These are phyloP conservation scores for Suricata suricatta DNA, from an alignment of 2,113 vertebrate genomes.

Conservation along the genomic window DNA sequence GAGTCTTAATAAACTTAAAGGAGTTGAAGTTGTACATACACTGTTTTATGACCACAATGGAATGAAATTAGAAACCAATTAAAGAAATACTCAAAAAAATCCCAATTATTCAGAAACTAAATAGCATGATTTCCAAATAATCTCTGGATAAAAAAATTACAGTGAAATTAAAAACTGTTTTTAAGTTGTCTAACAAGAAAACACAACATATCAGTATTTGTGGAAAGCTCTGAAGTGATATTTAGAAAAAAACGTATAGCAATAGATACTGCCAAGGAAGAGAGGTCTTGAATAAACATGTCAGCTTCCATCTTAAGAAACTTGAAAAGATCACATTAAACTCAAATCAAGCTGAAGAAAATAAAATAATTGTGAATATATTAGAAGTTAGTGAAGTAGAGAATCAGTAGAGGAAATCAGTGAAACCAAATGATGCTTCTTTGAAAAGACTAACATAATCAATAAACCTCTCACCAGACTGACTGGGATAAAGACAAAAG, in stretches of 20 bases:
- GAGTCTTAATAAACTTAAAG: not conserved
- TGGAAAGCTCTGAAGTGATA: not conserved
- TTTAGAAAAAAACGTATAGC: not conserved
- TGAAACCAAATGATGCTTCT: not conserved
- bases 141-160: not conserved
- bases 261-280: not conserved
- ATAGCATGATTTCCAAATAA: not conserved
- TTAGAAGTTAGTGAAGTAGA: not conserved
- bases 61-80: not conserved
- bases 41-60: not conserved
- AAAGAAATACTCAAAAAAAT: not conserved
- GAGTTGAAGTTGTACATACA: not conserved
- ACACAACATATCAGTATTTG: not conserved
- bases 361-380: not conserved
- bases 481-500: not conserved
- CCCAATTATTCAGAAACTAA: not conserved
- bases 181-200: not conserved
- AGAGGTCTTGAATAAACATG: not conserved
- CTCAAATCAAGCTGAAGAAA: not conserved
- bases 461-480: not conserved
- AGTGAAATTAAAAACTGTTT: not conserved
- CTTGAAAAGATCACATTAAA: not conserved
- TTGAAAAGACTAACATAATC: not conserved
- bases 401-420: not conserved
- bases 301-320: not conserved